Evolutionary conservation across 1,140 invertebrate genomes (phyloP), one percentile per base, ranked within the genome.

Genomic region (Choristoneura fumiferana): DNA sequence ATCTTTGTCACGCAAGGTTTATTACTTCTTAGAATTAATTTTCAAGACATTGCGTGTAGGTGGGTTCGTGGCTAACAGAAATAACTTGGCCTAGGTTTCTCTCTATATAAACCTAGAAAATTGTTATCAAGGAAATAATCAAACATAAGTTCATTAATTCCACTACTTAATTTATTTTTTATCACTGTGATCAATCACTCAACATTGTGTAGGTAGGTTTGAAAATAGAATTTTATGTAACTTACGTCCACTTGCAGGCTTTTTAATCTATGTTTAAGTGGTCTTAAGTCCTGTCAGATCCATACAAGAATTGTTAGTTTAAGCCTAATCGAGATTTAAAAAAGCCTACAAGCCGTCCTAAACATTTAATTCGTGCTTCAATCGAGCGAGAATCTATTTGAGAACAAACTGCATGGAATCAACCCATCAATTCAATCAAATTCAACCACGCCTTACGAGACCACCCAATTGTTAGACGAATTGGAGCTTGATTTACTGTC

Each of bases 21-120:
- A 6, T 6, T 29, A 6, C 22, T 29, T 49, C 12, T 49, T 12
- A 18, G 10, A 49, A 49, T 49, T 49, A 9, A 17, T 5, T 49
- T 49, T 45, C n/a, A 22, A 22, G 43, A 49, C 43, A 15, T 49
- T 49, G 43, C 43, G 43, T 49, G 43, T n/a, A 12, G 12, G 43
- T 13, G 12, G n/a, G 22, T 29, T 49, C 43, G 18, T 49, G 43
- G 43, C 10, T 12, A 17, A 6, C 22, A 29, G 43, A 49, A 12
- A n/a, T 49, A 49, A 49, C 18, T 18, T 18, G n/a, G 9, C 17
- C 40, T 45, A 6, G 17, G 40, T 45, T 45, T 45, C n/a, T n/a
- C n/a, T 14, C 18, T n/a, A 15, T 14, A 45, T 29, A 22, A 43
- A n/a, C 40, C 40, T 40, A 40, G 15, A 40, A 15, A 15, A 14